These are phyloP conservation scores for Hyppa rectilinea DNA, from an alignment of 2,888 invertebrate species.

Conservation along the genomic window DNA sequence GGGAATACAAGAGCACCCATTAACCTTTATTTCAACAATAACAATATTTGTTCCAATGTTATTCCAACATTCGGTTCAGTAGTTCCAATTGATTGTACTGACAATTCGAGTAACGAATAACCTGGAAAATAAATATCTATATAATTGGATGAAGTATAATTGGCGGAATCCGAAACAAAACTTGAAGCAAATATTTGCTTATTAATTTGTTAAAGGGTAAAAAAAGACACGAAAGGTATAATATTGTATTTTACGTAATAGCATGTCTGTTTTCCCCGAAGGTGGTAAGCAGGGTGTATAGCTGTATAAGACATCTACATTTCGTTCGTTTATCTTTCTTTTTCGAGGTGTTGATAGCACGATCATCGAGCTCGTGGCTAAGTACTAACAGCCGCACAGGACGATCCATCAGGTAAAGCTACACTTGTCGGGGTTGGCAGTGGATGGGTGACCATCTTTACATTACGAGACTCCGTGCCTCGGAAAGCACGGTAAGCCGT, in stretches of 20 bases:
- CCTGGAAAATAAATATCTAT: conserved; percentile 25
- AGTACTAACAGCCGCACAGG: too few relatives aligned
- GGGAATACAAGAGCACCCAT: conserved; percentile 22
- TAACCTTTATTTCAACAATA: conserved; percentile 10
- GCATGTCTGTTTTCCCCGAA: not conserved
- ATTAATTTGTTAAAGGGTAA: not conserved
- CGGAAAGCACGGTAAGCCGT: too few relatives aligned
- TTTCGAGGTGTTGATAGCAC: not conserved
- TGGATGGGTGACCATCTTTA: too few relatives aligned
- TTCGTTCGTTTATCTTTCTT: not conserved
- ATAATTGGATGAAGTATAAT: conserved; percentile 16
- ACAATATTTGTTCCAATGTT: conserved; percentile 10
- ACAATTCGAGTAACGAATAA: conserved; percentile 18
- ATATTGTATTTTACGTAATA: not conserved
- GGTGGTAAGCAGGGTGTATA: not conserved
- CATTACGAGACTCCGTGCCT: too few relatives aligned
- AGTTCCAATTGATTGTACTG: conserved; percentile 20
- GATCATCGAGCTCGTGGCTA: too few relatives aligned
- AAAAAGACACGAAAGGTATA: not conserved
- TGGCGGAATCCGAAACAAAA: not conserved
- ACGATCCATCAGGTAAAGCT: too few relatives aligned
- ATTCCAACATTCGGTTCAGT: conserved; percentile 4
- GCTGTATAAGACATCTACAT: not conserved
- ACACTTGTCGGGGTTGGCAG: too few relatives aligned
- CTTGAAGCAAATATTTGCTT: not conserved